Percentiles rank a stretch among this genome's conserved stretches.
Evolutionary conservation across 2,888 invertebrate species (phyloP).

Genomic region (Polia nebulosa): DNA sequence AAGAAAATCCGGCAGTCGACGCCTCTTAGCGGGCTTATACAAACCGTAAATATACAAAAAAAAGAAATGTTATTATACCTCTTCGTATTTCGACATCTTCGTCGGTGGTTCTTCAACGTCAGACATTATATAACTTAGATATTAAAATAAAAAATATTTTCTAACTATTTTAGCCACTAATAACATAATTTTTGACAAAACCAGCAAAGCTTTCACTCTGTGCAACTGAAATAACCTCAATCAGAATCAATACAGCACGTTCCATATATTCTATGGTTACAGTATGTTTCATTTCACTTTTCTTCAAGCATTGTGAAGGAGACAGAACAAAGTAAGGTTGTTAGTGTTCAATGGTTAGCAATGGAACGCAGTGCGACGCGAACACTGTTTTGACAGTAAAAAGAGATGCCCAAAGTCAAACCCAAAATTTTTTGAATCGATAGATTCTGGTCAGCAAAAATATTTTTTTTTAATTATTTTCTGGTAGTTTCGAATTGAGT

Average conservation of each 20-base stretch:
- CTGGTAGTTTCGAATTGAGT: too few species aligned
- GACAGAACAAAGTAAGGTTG: not conserved
- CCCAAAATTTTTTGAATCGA: not conserved
- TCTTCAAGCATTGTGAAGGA: not conserved
- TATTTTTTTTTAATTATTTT: too few species aligned
- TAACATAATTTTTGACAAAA: constrained; percentile 35
- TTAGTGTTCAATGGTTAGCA: accelerated
- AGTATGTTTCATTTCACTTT: constrained; percentile 22
- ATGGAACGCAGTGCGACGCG: constrained; percentile 36
- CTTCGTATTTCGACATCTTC: constrained; percentile 77
- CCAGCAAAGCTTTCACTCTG: not conserved
- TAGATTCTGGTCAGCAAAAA: not conserved
- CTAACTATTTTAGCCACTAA: constrained; percentile 21
- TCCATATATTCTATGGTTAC: not conserved
- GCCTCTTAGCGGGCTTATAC: not conserved
- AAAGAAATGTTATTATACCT: constrained; percentile 39
- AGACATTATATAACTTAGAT: constrained; percentile 71
- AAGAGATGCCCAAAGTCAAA: constrained; percentile 11
- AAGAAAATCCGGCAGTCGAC: not conserved
- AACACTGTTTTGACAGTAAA: constrained; percentile 33
- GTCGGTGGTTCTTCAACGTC: constrained; percentile 80
- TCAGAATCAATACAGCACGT: constrained; percentile 48
- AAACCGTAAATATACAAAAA: not conserved
- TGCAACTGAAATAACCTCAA: constrained; percentile 49
- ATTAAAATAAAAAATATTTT: constrained; percentile 5